Percentiles rank a stretch among this genome's conserved stretches.
These are phyloP conservation scores for Idaea dimidiata DNA, from an alignment of 2,888 invertebrate species.

Conservation along the genomic window DNA sequence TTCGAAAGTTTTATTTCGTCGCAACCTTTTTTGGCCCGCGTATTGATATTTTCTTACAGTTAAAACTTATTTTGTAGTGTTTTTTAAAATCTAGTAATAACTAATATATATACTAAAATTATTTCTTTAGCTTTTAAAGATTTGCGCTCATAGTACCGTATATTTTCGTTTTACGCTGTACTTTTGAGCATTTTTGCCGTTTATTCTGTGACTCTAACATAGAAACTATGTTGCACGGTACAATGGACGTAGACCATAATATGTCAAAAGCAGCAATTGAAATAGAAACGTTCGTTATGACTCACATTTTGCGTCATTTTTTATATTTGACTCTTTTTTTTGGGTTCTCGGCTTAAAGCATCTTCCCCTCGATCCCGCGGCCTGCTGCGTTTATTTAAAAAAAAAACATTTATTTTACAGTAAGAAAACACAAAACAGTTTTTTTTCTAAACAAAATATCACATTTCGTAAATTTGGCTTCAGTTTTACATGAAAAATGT, in stretches of 20 bases:
- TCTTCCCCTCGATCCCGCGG: slow-evolving; percentile 25
- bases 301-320: slow-evolving; percentile 64
- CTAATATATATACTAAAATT: slow-evolving; percentile 69
- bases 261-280: slow-evolving; percentile 65
- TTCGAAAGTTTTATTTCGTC: slow-evolving; percentile 36
- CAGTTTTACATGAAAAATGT: slow-evolving; percentile 22
- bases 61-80: slow-evolving; percentile 29
- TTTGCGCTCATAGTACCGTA: slow-evolving; percentile 43
- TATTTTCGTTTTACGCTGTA: slow-evolving; percentile 19
- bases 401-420: slow-evolving; percentile 1
- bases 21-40: slow-evolving; percentile 75
- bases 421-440: slow-evolving; percentile 19
- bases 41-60: slow-evolving; percentile 57
- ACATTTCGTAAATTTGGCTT: slow-evolving; percentile 33
- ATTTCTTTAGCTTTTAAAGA: slow-evolving; percentile 41
- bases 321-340: slow-evolving; percentile 29
- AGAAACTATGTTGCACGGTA: not conserved
- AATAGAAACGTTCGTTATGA: slow-evolving; percentile 63
- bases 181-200: not conserved
- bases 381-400: slow-evolving; percentile 21
- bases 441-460: slow-evolving; percentile 30
- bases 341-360: slow-evolving; percentile 31
- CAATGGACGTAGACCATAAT: slow-evolving; percentile 35
- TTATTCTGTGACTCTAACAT: not conserved
- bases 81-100: slow-evolving; percentile 25